Conservation (phyloP, 2,888 invertebrate species). For the Drosophila paranaensis region DNA sequence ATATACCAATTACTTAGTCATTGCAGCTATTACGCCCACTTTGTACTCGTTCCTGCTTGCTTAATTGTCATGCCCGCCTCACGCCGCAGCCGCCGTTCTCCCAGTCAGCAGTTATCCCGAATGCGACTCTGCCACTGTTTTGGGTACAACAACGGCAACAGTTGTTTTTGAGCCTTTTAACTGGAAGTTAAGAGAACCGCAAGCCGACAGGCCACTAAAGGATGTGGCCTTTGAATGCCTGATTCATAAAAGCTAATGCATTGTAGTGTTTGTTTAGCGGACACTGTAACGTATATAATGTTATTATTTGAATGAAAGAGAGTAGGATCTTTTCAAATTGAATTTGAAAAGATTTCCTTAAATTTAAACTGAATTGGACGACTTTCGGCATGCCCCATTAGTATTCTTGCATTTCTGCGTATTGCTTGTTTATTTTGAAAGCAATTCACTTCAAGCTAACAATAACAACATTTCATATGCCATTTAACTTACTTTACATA, state of each 20-base stretch:
- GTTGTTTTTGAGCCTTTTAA: conserved; percentile 28
- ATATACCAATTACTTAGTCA: conserved; percentile 71
- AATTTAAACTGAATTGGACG: not conserved
- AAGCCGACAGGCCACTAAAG: conserved; percentile 10
- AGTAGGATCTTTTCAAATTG: not conserved
- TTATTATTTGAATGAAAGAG: not conserved
- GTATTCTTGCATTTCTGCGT: not conserved
- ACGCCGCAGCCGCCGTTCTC: too few relatives aligned
- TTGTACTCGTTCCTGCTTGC: conserved; percentile 26
- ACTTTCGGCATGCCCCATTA: conserved; percentile 13
- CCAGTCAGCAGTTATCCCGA: conserved; percentile 35
- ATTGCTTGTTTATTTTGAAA: conserved; percentile 17
- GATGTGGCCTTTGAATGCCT: conserved; percentile 9
- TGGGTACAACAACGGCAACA: conserved; percentile 14
- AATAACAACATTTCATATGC: conserved; percentile 62
- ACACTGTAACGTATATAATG: not conserved
- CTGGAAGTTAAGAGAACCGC: conserved; percentile 25
- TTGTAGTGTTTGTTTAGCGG: not conserved
- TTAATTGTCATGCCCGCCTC: conserved; percentile 47
- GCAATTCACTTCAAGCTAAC: conserved; percentile 42
- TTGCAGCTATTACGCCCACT: conserved; percentile 56
- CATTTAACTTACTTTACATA: conserved; percentile 40
- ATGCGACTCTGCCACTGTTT: conserved; percentile 26
- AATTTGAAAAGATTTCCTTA: not conserved
- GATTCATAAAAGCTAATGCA: conserved; percentile 3